Conservation (phyloP, 2,113 vertebrate species). For the Lamprotornis superbus region DNA sequence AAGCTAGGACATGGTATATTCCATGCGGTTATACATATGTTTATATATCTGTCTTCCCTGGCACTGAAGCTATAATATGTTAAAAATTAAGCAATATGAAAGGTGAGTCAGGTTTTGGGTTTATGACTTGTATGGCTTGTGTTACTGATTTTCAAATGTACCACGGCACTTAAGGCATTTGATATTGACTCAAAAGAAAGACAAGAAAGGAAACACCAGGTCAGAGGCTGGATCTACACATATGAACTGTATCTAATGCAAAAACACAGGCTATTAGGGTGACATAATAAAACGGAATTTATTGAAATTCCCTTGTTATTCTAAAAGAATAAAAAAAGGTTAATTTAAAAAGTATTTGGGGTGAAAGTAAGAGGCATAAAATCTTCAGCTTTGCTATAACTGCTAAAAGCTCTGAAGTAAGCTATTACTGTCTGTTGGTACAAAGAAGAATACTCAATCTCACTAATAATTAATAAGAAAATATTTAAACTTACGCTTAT, state of each 20-base stretch:
- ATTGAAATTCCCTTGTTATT: neutral
- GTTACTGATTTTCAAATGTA: neutral
- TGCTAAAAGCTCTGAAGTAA: neutral
- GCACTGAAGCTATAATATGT: fast-evolving
- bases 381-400: neutral
- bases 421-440: neutral
- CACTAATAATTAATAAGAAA: neutral
- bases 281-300: neutral
- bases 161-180: neutral
- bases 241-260: neutral
- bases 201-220: neutral
- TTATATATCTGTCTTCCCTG: neutral
- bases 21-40: neutral
- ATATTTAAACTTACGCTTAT: neutral
- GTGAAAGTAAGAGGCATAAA: neutral
- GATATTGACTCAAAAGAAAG: neutral
- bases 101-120: neutral
- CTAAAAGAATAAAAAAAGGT: neutral
- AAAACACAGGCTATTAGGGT: neutral
- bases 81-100: neutral
- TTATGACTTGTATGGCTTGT: neutral
- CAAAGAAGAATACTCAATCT: neutral
- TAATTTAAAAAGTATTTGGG: neutral
- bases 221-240: neutral
- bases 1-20: neutral